These are phyloP conservation scores for Tyria jacobaeae DNA, from an alignment of 2,888 invertebrate species.

Conservation along the genomic window DNA sequence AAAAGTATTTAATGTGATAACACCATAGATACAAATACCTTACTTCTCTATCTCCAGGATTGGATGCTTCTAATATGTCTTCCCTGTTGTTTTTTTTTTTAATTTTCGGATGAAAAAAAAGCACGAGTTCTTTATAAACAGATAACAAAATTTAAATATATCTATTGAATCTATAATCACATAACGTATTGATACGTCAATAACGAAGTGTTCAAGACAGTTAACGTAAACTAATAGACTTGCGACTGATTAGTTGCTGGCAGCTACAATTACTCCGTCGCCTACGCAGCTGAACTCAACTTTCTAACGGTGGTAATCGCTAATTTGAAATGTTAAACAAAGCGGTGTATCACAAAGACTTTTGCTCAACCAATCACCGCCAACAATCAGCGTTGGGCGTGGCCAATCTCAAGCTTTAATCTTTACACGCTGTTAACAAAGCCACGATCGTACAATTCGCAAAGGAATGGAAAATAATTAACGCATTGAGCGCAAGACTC, in stretches of 20 bases:
- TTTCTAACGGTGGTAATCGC: conserved; percentile 57
- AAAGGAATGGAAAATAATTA: conserved; percentile 75
- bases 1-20: no score
- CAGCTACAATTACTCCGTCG: conserved; percentile 28
- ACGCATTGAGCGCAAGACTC: conserved; percentile 64
- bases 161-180: conserved; percentile 27
- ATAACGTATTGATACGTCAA: conserved; percentile 21
- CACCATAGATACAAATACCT: no score
- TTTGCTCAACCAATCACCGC: conserved; percentile 74
- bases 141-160: neutral
- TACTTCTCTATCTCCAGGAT: no score
- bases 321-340: conserved; percentile 77
- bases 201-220: conserved; percentile 25
- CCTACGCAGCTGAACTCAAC: conserved; percentile 42
- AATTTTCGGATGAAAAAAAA: no score
- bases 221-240: conserved; percentile 27
- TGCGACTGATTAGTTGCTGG: conserved; percentile 38
- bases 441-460: conserved; percentile 72
- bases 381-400: conserved; percentile 71
- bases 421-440: conserved; percentile 72
- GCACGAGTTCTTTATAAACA: no score
- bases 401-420: conserved; percentile 71
- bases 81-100: no score
- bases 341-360: conserved; percentile 75
- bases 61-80: no score